These are phyloP conservation scores for Alauda arvensis DNA, from an alignment of 2,797 vertebrate species.

Conservation along the genomic window DNA sequence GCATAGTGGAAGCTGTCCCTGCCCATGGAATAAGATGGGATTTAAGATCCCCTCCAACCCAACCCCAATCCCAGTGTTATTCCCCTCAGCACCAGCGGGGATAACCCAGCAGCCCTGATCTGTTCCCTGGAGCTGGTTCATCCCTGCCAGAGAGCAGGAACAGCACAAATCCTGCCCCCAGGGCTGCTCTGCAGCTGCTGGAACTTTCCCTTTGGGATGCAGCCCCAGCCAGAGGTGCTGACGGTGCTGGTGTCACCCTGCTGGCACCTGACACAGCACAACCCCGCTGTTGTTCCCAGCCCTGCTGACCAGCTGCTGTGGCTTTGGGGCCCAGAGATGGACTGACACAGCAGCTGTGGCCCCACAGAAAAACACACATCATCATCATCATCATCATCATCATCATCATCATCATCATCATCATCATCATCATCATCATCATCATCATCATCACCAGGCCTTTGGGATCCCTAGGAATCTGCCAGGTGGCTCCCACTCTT, in stretches of 20 bases:
- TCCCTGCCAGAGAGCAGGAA: not conserved
- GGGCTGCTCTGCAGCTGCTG: not conserved
- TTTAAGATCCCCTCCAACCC: not conserved
- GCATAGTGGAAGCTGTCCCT: not conserved
- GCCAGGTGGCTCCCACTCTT: not conserved
- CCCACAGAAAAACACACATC: not conserved
- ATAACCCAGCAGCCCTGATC: not conserved
- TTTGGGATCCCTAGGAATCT: not conserved
- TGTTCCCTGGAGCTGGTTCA: not conserved
- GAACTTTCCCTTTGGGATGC: not conserved
- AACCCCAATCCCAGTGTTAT: not conserved
- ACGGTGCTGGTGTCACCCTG: not conserved
- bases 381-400: not conserved
- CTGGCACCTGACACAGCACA: constrained; percentile 9
- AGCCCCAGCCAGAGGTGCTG: not conserved
- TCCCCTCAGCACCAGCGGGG: not conserved
- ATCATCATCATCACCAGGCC: not conserved
- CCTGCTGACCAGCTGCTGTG: not conserved
- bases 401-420: not conserved
- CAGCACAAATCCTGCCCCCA: not conserved
- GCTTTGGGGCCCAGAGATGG: not conserved
- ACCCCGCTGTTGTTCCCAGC: not conserved
- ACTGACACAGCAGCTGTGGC: not conserved
- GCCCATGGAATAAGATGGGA: not conserved
- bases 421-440: not conserved